Evolutionary conservation across 1,140 invertebrate species (phyloP), one percentile per base, ranked within the genome.

Genomic region (Whitmania pigra): DNA sequence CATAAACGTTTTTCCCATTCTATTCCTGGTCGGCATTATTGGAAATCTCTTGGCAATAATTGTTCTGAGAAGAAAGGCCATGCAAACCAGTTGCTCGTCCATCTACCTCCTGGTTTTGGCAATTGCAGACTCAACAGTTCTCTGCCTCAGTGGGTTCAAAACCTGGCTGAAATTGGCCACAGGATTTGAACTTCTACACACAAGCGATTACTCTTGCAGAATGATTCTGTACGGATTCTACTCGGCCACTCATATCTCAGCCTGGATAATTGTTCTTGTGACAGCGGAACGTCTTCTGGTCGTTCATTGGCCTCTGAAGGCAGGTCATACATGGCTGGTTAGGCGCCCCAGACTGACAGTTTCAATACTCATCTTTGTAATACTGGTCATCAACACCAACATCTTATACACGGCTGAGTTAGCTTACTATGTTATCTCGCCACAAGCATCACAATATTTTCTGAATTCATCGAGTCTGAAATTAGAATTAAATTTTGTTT

Each of bases 131-230:
- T 11, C 49, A 13, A 20, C 31, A 27, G 71, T 72, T 7, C 53
- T 72, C 31, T 72, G 49, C 31, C 40, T 72, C 3, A 72, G 71
- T 53, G 27, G 60, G 9, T 67, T 68, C 20, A 72, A 72, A 57
- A 72, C 60, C 43, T 72, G 71, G 71, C 31, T 72, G 13, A 20
- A 40, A 25, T 9, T 72, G 25, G 71, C 67, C 20, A 67, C 40
- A 15, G 71, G 63, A 13, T 66, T 67, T 29, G 71, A 72, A 49
- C 31, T 72, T 57, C 57, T 72, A 36, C 71, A 72, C 71, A 27
- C 25, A 6, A 49, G n/a, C 49, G 31, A 43, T 27, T 15, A 7
- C 25, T n/a, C 40, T n/a, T 72, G 71, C 40, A 36, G 60, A n/a
- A 2, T 67, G 29, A 40, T 67, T 29, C 55, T 43, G 13, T 72